Base-by-base conservation (phyloP, 2,113 vertebrate genomes). In the Illadopsis cleaveri region DNA sequence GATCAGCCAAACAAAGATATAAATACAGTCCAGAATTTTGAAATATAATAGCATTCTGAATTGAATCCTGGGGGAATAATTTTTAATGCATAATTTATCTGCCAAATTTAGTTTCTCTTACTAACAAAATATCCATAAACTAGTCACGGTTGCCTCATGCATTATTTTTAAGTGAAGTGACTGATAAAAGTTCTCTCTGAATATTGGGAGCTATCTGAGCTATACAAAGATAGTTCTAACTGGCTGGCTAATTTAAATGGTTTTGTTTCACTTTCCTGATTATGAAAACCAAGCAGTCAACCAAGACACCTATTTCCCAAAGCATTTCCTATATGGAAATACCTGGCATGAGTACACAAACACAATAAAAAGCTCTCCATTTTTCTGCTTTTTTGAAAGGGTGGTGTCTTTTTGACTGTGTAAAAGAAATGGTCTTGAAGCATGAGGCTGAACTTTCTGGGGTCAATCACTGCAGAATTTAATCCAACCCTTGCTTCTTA, bases 41-140 rank as follows among this genome's bases (percentile, higher is more conserved):
- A 73, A 84, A 50, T 76, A 40, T 72, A 66, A 73, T 33, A 90
- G 22, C 13, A 5, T 91, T 97, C 72, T 70, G 80, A 91, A 81
- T 58, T 90, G 40, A 61, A 91, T 86, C 91, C 72, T n/a, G 22
- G 11, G 78, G 81, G 57, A 91, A 81, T 94, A 88, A 96, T 96
- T 96, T 97, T 62, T 80, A 93, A 96, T 94, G 90, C 81, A 76
- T 93, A 92, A 93, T 92, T 95, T 96, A 91, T 90, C 75, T 10
- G 13, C 64, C 70, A 69, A 94, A 94, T 96, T 96, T 91, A 73
- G 51, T 78, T 96, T 90, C 83, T 88, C n/a, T 77, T 82, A 48
- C 68, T 76, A 66, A 54, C 19, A 91, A 96, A 90, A 92, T 48
- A 89, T n/a, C 68, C 44, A 83, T 65, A 90, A 93, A 77, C 23